A percentile compares a stretch with the other conserved stretches of the same genome.
Evolutionary conservation across 2,113 vertebrate genomes (phyloP).

Genomic region (Toxotes chatareus): DNA sequence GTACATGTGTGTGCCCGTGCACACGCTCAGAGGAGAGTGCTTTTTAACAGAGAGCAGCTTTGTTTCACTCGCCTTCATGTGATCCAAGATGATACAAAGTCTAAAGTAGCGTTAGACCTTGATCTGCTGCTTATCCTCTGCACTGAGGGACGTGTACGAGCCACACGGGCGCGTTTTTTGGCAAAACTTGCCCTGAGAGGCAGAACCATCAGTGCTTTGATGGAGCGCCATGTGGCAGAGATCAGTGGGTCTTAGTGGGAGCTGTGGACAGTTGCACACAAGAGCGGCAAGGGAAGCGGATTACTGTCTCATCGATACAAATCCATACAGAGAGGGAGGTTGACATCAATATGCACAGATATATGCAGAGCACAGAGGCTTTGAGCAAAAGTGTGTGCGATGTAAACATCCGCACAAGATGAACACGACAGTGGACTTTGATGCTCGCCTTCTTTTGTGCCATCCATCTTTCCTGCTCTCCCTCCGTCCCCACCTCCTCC

Average conservation of each 20-base stretch:
- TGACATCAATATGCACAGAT: slow-evolving; percentile 75
- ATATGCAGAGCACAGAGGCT: slow-evolving; percentile 38
- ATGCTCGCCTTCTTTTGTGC: slow-evolving; percentile 43
- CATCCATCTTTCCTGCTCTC: slow-evolving; percentile 43
- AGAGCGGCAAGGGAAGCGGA: slow-evolving; percentile 77
- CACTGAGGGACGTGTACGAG: slow-evolving; percentile 67
- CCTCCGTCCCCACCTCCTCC: slow-evolving; percentile 50
- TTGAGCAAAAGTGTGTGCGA: slow-evolving; percentile 32
- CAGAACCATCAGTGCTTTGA: slow-evolving; percentile 81
- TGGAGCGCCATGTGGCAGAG: slow-evolving; percentile 84
- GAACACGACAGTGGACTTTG: slow-evolving; percentile 42
- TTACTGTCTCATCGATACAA: slow-evolving; percentile 82
- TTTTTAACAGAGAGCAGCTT: slow-evolving; percentile 62
- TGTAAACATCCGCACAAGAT: slow-evolving; percentile 59
- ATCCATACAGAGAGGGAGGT: slow-evolving; percentile 73
- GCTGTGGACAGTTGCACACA: slow-evolving; percentile 82
- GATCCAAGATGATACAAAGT: slow-evolving; percentile 74
- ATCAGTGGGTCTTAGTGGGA: slow-evolving; percentile 84
- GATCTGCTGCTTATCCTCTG: slow-evolving; percentile 76
- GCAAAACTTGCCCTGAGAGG: slow-evolving; percentile 76
- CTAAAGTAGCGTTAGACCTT: slow-evolving; percentile 69
- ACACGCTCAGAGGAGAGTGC: slow-evolving; percentile 38
- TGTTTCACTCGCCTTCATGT: slow-evolving; percentile 61
- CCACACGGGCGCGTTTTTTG: slow-evolving; percentile 63
- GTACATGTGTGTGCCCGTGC: slow-evolving; percentile 43